Conservation (phyloP, 2,888 invertebrate species). For the Phrixothrix hirtus region DNA sequence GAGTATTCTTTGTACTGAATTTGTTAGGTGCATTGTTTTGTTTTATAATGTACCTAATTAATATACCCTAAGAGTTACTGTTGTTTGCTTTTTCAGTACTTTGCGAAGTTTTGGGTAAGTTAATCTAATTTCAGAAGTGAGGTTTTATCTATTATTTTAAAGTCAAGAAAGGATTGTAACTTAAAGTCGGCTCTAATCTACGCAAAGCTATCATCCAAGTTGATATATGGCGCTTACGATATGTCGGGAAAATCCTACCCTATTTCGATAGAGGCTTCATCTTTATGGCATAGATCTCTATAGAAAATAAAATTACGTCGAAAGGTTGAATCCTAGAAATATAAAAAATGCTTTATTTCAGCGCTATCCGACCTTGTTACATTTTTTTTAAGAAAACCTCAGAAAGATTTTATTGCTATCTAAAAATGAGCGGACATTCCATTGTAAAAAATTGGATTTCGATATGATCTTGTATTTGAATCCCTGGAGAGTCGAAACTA, state of each 20-base stretch:
- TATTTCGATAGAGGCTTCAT: not conserved
- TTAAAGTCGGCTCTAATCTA: too few species aligned
- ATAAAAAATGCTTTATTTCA: not conserved
- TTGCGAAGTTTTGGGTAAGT: too few species aligned
- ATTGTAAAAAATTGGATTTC: constrained; percentile 23
- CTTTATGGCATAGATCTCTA: not conserved
- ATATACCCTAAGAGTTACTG: too few species aligned
- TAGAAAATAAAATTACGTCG: not conserved
- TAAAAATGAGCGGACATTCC: constrained; percentile 10
- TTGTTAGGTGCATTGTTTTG: too few species aligned
- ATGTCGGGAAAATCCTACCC: not conserved
- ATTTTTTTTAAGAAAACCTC: constrained; percentile 4
- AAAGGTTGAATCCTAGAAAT: too few species aligned
- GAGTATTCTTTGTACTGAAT: too few species aligned
- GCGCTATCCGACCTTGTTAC: not conserved
- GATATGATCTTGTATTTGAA: constrained; percentile 18
- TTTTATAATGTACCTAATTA: too few species aligned
- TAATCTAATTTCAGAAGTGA: too few species aligned
- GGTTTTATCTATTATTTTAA: too few species aligned
- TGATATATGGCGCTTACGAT: not conserved
- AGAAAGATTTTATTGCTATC: constrained; percentile 14
- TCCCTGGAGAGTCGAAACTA: constrained; percentile 13
- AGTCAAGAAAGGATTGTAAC: too few species aligned
- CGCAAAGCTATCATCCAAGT: too few species aligned
- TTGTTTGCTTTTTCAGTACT: too few species aligned